A percentile compares a stretch with the other conserved stretches of the same genome.
These are phyloP conservation scores for Cydia strobilella DNA, from an alignment of 1,140 invertebrate species.

Conservation along the genomic window DNA sequence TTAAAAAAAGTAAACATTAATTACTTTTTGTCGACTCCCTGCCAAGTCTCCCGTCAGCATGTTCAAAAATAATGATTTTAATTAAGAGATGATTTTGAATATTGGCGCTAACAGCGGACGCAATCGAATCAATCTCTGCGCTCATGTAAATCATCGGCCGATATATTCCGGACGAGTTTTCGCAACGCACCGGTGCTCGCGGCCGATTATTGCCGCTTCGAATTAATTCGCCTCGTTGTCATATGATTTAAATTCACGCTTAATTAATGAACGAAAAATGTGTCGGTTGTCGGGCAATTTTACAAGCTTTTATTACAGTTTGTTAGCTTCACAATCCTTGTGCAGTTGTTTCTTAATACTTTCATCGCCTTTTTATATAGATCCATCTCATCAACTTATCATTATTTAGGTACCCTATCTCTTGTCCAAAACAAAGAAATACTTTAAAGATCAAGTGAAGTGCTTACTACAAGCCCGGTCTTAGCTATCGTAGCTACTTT, in stretches of 20 bases:
- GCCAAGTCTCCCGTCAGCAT: neutral
- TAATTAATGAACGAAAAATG: conserved; percentile 40
- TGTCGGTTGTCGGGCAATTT: conserved; percentile 35
- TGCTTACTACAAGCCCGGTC: neutral
- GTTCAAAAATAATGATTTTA: neutral
- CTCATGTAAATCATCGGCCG: conserved; percentile 46
- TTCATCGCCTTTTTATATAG: neutral
- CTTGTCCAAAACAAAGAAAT: too few species aligned
- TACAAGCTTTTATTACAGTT: conserved; percentile 1
- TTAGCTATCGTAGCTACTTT: neutral
- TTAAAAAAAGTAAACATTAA: neutral
- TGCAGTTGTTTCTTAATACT: neutral
- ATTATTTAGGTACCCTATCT: too few species aligned
- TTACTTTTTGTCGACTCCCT: neutral
- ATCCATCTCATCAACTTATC: too few species aligned
- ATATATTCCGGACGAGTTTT: conserved; percentile 53
- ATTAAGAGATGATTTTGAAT: conserved; percentile 24
- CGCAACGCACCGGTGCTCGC: conserved; percentile 50
- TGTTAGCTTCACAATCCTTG: neutral
- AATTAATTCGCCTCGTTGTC: conserved; percentile 46
- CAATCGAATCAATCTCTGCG: conserved; percentile 22
- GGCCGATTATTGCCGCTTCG: conserved; percentile 52
- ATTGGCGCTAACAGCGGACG: conserved; percentile 13
- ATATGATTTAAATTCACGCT: conserved; percentile 29
- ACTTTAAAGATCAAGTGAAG: too few species aligned